Conservation (phyloP, 2,888 invertebrate genomes). For the Iselma pallidipennis region DNA sequence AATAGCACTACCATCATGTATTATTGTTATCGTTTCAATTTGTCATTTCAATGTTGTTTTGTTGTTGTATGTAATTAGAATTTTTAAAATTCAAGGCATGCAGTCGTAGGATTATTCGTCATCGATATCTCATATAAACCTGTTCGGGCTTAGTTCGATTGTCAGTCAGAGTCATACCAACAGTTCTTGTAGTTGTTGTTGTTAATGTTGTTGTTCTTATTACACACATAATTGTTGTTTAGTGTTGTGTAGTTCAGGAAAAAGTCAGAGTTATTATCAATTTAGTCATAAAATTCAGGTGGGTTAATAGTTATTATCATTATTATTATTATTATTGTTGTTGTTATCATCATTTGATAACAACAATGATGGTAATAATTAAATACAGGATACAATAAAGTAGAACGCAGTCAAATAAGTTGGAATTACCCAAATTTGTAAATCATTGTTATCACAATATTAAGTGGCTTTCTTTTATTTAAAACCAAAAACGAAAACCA, state of each 20-base stretch:
- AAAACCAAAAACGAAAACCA: no score
- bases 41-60: background rate
- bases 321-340: background rate
- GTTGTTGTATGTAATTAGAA: background rate
- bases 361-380: no score
- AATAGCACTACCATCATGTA: no score
- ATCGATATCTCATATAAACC: conserved; percentile 38
- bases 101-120: conserved; percentile 34
- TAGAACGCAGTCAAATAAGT: background rate
- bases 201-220: conserved; percentile 13
- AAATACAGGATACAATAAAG: background rate
- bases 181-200: conserved; percentile 15
- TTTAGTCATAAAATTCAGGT: background rate
- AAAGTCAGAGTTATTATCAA: no score
- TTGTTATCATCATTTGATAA: background rate
- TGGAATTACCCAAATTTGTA: background rate
- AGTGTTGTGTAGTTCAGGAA: no score
- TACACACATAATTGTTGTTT: no score
- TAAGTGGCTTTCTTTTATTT: no score
- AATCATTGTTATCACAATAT: no score
- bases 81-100: conserved; percentile 6
- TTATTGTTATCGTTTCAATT: background rate
- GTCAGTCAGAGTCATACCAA: no score
- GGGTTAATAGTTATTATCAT: background rate
- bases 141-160: conserved; percentile 33